Percentiles rank a stretch among this genome's conserved stretches.
phyloP scores from a whole-genome alignment of 2,797 vertebrate species.

The Setipinna tenuifilis region DNA sequence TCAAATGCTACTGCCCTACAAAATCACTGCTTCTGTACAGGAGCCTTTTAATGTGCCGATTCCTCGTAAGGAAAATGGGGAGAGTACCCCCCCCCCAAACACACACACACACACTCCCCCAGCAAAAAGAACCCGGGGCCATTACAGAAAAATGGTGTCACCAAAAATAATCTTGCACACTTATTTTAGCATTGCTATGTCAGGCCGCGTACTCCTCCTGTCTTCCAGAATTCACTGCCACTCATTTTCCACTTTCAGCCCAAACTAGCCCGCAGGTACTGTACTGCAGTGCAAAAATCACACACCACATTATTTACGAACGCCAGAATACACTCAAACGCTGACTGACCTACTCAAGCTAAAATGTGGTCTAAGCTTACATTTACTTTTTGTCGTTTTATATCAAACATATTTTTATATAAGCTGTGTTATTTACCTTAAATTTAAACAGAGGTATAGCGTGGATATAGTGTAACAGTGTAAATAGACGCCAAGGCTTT shows the following conservation, averaged over 20 bases:
- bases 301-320: background rate
- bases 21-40: background rate
- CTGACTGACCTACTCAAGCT: background rate
- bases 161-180: conserved; percentile 1
- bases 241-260: background rate
- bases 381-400: background rate
- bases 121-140: background rate
- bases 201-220: background rate
- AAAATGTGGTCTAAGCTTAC: background rate
- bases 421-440: background rate
- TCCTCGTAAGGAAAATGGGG: background rate
- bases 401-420: background rate
- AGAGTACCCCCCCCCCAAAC: background rate
- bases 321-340: background rate
- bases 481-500: background rate
- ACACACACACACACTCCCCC: no score
- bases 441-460: background rate
- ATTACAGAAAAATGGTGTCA: background rate
- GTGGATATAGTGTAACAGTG: background rate
- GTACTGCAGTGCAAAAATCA: background rate
- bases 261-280: background rate
- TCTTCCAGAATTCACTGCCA: background rate
- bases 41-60: background rate
- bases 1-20: background rate
- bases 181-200: background rate